Conservation (phyloP, 2,797 vertebrate genomes). For the Alcedo atthis region DNA sequence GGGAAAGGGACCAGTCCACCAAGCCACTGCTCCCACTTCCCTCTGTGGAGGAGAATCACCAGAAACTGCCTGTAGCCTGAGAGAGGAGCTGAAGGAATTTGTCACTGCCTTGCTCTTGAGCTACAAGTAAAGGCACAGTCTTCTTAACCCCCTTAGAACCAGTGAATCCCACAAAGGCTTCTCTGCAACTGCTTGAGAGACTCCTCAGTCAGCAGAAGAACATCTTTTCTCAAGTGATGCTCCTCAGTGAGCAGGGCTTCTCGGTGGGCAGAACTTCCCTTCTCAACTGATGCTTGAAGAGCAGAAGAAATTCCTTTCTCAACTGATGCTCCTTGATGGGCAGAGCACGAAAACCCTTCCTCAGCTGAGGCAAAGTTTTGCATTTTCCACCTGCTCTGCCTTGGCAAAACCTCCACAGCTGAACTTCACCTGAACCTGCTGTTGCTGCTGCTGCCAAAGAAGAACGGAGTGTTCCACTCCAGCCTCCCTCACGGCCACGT, state of each 20-base stretch:
- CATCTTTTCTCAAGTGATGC: not conserved
- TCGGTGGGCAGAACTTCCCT: not conserved
- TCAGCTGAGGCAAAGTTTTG: not conserved
- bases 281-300: not conserved
- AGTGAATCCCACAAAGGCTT: not conserved
- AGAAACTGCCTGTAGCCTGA: not conserved
- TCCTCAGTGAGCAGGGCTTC: not conserved
- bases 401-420: not conserved
- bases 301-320: not conserved
- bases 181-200: not conserved
- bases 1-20: not conserved
- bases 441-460: not conserved
- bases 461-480: fast-evolving
- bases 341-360: not conserved
- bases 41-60: not conserved
- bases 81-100: not conserved
- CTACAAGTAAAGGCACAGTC: not conserved
- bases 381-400: not conserved
- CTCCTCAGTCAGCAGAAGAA: not conserved
- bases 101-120: not conserved
- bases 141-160: not conserved
- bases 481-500: not conserved
- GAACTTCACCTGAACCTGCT: not conserved
- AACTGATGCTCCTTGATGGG: not conserved
- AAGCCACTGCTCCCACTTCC: not conserved